Evolutionary conservation across 2,888 invertebrate species (phyloP).

Genomic region (Synergus laeviventris): DNA sequence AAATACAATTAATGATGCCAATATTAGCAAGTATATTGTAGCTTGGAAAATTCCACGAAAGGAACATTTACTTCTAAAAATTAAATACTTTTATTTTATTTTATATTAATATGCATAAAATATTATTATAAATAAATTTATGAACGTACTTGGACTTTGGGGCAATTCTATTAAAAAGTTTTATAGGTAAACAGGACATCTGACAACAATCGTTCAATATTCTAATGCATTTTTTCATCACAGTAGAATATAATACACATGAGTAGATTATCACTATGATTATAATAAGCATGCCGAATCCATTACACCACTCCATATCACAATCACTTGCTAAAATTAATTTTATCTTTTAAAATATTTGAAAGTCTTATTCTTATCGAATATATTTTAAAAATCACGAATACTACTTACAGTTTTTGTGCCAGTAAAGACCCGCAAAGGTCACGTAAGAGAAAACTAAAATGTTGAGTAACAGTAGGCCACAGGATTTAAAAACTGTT

Average conservation of each 20-base stretch:
- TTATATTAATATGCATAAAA: not conserved
- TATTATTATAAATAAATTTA: not conserved
- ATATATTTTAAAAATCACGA: not conserved
- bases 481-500: conserved; percentile 2
- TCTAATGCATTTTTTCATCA: conserved; percentile 78
- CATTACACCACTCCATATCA: conserved; percentile 78
- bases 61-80: conserved; percentile 82
- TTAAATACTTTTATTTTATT: conserved; percentile 18
- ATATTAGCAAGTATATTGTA: conserved; percentile 73
- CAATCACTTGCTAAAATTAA: conserved; percentile 55
- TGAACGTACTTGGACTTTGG: not conserved
- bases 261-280: conserved; percentile 80
- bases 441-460: conserved; percentile 62
- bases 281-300: conserved; percentile 85
- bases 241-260: conserved; percentile 80
- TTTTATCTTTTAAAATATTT: not conserved
- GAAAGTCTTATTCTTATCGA: not conserved
- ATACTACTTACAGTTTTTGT: conserved; percentile 56
- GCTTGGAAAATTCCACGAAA: conserved; percentile 70
- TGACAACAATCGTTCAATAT: not conserved
- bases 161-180: not conserved
- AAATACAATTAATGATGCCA: conserved; percentile 79
- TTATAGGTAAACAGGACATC: not conserved
- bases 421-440: conserved; percentile 68
- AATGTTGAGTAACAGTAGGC: conserved; percentile 55